Percentiles rank a stretch among this genome's conserved stretches.
These are phyloP conservation scores for Willowsia nigromaculata DNA, from an alignment of 2,888 invertebrate species.

Conservation along the genomic window DNA sequence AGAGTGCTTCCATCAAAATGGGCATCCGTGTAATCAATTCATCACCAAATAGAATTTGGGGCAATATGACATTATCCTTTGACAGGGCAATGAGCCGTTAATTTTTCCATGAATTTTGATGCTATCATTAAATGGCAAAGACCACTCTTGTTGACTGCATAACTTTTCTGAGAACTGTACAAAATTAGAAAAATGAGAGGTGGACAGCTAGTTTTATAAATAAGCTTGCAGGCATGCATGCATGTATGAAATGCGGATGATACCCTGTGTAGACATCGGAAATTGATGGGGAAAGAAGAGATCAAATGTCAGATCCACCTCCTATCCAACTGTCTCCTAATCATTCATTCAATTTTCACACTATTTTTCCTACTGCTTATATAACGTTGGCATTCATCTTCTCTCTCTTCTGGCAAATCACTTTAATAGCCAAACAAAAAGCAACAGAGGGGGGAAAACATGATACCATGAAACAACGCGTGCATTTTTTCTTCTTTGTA, in stretches of 20 bases:
- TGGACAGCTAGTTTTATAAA: background rate
- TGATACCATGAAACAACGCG: constrained; percentile 50
- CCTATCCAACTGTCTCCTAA: constrained; percentile 36
- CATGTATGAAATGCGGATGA: background rate
- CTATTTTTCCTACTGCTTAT: background rate
- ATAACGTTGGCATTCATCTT: background rate
- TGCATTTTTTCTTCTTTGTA: constrained; percentile 21
- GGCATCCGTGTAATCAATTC: too few species aligned
- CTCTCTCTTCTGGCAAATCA: constrained; percentile 38
- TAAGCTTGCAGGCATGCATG: background rate
- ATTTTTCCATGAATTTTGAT: background rate
- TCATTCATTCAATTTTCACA: constrained; percentile 58
- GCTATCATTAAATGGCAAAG: background rate
- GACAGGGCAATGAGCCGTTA: background rate
- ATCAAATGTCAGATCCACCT: constrained; percentile 46
- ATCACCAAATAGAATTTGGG: background rate
- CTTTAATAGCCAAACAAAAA: constrained; percentile 49
- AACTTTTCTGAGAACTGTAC: background rate
- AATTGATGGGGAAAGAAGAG: constrained; percentile 40
- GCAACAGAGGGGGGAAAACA: background rate
- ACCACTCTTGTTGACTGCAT: background rate
- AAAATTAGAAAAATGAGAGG: background rate
- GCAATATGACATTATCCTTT: background rate
- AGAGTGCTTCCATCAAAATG: too few species aligned
- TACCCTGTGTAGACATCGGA: constrained; percentile 1